These are phyloP conservation scores for Oncorhynchus gorbuscha DNA, from an alignment of 2,113 vertebrate species.

Conservation along the genomic window DNA sequence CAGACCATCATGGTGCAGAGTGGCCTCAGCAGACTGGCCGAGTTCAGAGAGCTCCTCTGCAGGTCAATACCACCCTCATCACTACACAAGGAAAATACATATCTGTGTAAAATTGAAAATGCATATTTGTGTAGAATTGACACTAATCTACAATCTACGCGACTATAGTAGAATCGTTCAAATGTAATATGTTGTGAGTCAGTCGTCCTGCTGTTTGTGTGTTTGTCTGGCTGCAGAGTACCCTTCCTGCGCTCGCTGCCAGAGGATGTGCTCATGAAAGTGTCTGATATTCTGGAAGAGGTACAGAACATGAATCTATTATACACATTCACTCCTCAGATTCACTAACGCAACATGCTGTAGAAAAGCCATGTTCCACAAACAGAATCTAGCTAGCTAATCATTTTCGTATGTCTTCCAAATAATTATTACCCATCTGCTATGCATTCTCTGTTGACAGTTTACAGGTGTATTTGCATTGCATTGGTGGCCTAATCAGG, in stretches of 20 bases:
- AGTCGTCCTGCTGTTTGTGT: background rate
- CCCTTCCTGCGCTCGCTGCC: conserved; percentile 69
- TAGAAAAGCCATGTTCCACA: conserved; percentile 21
- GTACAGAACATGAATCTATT: conserved; percentile 46
- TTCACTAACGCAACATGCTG: background rate
- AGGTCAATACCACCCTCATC: conserved; percentile 54
- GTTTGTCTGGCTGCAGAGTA: conserved; percentile 61
- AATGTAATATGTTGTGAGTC: conserved; percentile 4
- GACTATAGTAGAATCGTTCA: background rate
- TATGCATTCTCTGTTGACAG: background rate
- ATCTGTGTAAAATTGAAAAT: background rate
- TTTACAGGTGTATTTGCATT: conserved; percentile 22
- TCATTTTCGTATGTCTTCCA: conserved; percentile 26
- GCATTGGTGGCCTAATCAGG: background rate
- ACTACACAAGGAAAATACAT: conserved; percentile 5
- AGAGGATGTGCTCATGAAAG: conserved; percentile 69
- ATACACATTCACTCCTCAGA: conserved; percentile 16
- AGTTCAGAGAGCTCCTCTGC: conserved; percentile 66
- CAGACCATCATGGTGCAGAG: conserved; percentile 67
- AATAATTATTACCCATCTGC: background rate
- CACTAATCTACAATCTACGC: background rate
- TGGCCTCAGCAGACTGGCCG: conserved; percentile 56
- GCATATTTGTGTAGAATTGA: background rate
- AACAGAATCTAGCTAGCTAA: conserved; percentile 23
- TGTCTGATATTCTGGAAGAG: conserved; percentile 72